Evolutionary conservation across 92 coral and sea anemone species (phyloP), one percentile per base, ranked within the genome.

Genomic region (Heteractis magnifica): DNA sequence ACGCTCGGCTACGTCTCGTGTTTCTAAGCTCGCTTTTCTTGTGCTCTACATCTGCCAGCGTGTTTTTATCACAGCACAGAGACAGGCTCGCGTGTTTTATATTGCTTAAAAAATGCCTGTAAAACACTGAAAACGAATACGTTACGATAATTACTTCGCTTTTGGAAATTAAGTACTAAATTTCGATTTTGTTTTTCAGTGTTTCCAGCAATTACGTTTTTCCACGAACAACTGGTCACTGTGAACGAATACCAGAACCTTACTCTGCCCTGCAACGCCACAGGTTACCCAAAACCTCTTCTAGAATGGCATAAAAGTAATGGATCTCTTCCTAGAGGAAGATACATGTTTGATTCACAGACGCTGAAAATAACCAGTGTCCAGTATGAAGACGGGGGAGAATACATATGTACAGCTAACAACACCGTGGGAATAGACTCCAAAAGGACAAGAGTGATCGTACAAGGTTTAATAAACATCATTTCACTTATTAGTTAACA

Each of bases 211-310:
- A 73, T 82, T 4, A 18, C 85, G 51, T 52, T 3, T 8, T 82
- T 72, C 85, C 26, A 8, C 5, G 52, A 71, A 3, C 70, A 71
- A 1, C 51, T 8, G 41, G 5, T 72, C 26, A 82, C 85, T 0
- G 60, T 82, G 11, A 82, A 82, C 71, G 85, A 82, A 56, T 13
- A 14, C 52, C 78, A 71, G 78, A 26, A 78, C 34, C 72, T 82
- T 15, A 7, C 11, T 41, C 70, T 82, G 13, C 79, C 79, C 18
- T 82, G 85, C 21, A 80, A 80, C 18, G 83, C 83, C 76, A 80
- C 83, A 80, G 83, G 83, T 44, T 80, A 21, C 76, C 83, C 85
- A 52, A 52, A 44, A 53, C 85, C 85, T 71, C 62, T 8, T 11
- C 52, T 82, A 16, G 19, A 6, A 7, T 82, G 85, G 85, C 3